phyloP scores from a whole-genome alignment of 2,888 invertebrate genomes.

The Maniola hyperantus region DNA sequence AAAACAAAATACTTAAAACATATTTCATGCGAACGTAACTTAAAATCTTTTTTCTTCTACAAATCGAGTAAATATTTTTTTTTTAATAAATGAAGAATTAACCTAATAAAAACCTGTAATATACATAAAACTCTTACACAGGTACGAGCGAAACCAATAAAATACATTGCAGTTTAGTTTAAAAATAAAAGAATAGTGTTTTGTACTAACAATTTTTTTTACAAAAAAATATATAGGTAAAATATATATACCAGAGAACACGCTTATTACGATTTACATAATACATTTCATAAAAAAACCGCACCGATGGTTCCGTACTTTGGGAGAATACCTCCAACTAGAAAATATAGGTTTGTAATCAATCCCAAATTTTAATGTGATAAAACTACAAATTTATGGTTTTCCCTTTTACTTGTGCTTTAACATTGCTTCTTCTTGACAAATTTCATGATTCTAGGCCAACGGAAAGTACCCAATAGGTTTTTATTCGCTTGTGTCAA shows the following conservation, averaged over 20 bases:
- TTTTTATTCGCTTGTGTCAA: too few species aligned
- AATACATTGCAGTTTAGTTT: constrained; percentile 48
- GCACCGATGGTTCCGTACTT: too few species aligned
- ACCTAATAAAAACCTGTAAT: constrained; percentile 52
- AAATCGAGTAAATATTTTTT: constrained; percentile 31
- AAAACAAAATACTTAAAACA: constrained; percentile 24
- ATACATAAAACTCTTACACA: constrained; percentile 58
- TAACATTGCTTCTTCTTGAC: too few species aligned
- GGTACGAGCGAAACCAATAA: constrained; percentile 66
- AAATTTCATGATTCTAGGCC: too few species aligned
- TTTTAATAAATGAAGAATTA: constrained; percentile 30
- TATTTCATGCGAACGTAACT: constrained; percentile 27
- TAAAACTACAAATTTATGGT: too few species aligned
- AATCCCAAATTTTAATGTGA: too few species aligned
- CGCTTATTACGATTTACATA: constrained; percentile 5
- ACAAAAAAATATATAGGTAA: constrained; percentile 25
- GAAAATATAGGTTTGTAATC: too few species aligned
- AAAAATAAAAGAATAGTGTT: constrained; percentile 48
- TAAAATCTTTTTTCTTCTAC: constrained; percentile 14
- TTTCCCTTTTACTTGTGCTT: too few species aligned
- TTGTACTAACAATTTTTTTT: constrained; percentile 51
- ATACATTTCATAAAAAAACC: too few species aligned
- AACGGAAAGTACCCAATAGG: too few species aligned
- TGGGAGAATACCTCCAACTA: too few species aligned
- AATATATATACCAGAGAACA: constrained; percentile 20